Percentiles rank a stretch among this genome's conserved stretches.
Evolutionary conservation across 1,140 invertebrate genomes (phyloP).

Genomic region (Chymomyza costata): DNA sequence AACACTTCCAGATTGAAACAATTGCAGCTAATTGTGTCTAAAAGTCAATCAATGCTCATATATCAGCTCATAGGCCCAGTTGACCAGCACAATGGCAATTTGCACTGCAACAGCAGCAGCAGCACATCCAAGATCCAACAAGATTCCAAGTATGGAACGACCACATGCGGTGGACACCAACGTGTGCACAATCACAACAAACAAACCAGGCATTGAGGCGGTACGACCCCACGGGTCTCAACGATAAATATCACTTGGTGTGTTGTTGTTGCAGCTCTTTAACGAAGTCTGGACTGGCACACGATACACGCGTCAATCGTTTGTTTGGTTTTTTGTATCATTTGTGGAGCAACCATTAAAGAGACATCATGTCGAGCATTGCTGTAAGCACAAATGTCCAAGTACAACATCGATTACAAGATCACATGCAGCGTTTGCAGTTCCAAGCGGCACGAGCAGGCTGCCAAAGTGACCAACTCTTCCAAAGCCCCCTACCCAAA

Average conservation of each 20-base stretch:
- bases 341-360: constrained; percentile 42
- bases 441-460: neutral
- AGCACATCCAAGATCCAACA: neutral
- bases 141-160: constrained; percentile 4
- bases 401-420: constrained; percentile 60
- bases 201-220: constrained; percentile 2
- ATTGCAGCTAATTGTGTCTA: constrained; percentile 37
- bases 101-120: constrained; percentile 9
- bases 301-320: constrained; percentile 27
- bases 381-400: constrained; percentile 50
- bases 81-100: constrained; percentile 8
- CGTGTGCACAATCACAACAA: constrained; percentile 24
- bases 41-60: constrained; percentile 34
- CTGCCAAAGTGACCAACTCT: neutral
- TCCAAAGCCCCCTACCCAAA: constrained; percentile 27
- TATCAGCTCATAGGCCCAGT: constrained; percentile 1
- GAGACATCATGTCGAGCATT: constrained; percentile 44
- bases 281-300: neutral
- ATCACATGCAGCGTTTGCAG: constrained; percentile 52
- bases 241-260: constrained; percentile 56
- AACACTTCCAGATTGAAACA: no score
- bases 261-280: neutral
- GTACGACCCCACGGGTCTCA: constrained; percentile 27
- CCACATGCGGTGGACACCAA: constrained; percentile 25
- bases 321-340: no score